Evolutionary conservation across 1,140 invertebrate species (phyloP), one percentile per base, ranked within the genome.

Genomic region (Mylabris phalerata): DNA sequence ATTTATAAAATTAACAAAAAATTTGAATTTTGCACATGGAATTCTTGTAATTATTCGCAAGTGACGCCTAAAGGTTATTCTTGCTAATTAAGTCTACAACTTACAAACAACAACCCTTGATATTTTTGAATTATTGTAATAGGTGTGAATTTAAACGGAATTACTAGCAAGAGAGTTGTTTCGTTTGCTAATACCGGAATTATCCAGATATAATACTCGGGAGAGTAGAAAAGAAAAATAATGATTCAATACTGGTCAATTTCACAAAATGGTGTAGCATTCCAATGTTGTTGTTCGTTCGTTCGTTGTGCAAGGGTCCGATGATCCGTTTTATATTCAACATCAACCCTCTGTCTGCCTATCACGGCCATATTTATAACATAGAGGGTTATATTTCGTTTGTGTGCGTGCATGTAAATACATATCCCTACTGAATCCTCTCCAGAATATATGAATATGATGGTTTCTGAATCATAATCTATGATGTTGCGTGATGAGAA

Each of bases 381-480:
- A 48, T 48, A 50, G 60, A 56, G 60, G 27, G 38, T 32, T 7
- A 32, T 32, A 32, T 32, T 32, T 32, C 7, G 32, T 32, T 7
- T 32, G 7, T 2, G 32, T 32, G 32, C 7, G 32, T 32, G 32
- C 32, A 32, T 32, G 32, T 32, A 32, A 4, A 32, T 32, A 32
- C 45, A 47, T 45, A 50, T 50, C 46, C 54, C 48, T 46, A 19
- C 45, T 39, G 27, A 54, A 50, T 55, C 62, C 65, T 64, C 58
- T 58, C 61, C 40, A 41, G 49, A 60, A 65, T 62, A 64, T 58
- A 66, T 61, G 62, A 64, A 66, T 66, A 66, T 66, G 62, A 66
- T 66, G 60, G 55, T 50, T 62, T 60, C 60, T 66, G 65, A 66
- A 66, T 66, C 65, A 64, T 66, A 64, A 66, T 66, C 62, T 64